These are phyloP conservation scores for Datnioides undecimradiatus DNA, from an alignment of 2,113 vertebrate genomes.

Conservation along the genomic window DNA sequence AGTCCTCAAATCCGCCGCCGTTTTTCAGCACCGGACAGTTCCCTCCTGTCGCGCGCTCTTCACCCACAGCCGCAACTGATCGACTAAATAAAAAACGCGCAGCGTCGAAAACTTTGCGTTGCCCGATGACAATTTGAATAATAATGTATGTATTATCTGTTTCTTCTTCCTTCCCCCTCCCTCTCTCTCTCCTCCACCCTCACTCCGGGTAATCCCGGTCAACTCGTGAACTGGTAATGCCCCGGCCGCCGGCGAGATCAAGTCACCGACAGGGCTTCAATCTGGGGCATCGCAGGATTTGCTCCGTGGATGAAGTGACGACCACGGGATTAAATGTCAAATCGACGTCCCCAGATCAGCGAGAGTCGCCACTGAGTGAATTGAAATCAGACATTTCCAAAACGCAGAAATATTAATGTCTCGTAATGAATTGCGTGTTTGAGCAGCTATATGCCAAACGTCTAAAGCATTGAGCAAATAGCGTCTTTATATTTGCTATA, in stretches of 20 bases:
- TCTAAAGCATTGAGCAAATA: neutral
- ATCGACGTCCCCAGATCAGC: slow-evolving; percentile 74
- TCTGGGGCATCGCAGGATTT: slow-evolving; percentile 87
- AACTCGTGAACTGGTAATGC: slow-evolving; percentile 77
- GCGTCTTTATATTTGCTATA: too few species aligned
- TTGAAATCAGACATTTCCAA: slow-evolving; percentile 54
- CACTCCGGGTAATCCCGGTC: slow-evolving; percentile 69
- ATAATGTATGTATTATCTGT: neutral
- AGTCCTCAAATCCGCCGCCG: neutral
- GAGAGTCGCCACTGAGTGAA: slow-evolving; percentile 64
- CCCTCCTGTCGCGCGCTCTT: slow-evolving; percentile 1
- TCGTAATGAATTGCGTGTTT: neutral
- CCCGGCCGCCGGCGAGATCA: slow-evolving; percentile 66
- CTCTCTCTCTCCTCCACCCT: neutral
- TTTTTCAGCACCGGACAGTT: slow-evolving; percentile 79
- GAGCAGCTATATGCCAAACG: slow-evolving; percentile 3
- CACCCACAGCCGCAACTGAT: neutral
- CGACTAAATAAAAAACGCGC: neutral
- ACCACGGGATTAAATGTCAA: slow-evolving; percentile 78
- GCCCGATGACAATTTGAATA: neutral
- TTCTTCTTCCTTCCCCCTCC: neutral
- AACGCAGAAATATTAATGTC: slow-evolving; percentile 29
- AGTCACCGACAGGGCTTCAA: slow-evolving; percentile 80
- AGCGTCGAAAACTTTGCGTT: neutral
- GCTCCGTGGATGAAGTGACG: slow-evolving; percentile 80